A percentile compares a stretch with the other conserved stretches of the same genome.
Conservation (phyloP, 2,888 invertebrate genomes). For the Lasioglossum marginatum region DNA sequence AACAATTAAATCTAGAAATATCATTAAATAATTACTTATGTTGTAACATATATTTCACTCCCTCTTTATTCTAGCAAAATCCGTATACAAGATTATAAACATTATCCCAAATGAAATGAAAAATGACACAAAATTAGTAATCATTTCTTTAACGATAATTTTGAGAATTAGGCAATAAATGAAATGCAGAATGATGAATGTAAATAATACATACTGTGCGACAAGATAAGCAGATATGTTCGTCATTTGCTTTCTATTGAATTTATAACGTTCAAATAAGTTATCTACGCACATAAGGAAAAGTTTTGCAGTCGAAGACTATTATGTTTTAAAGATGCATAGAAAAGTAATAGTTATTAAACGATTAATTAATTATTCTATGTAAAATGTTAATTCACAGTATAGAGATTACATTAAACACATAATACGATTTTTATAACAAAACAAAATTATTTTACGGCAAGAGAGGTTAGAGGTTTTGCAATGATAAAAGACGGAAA, state of each 20-base stretch:
- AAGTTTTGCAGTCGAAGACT: background rate
- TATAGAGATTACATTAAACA: background rate
- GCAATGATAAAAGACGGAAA: slow-evolving; percentile 56
- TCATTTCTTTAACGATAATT: background rate
- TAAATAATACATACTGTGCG: background rate
- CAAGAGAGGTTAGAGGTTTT: slow-evolving; percentile 49
- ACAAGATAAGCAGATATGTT: background rate
- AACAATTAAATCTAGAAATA: slow-evolving; percentile 9
- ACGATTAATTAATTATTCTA: background rate
- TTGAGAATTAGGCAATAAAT: background rate
- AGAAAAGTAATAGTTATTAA: background rate
- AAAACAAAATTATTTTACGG: background rate
- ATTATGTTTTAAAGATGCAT: background rate
- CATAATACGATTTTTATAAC: background rate
- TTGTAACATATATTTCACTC: background rate
- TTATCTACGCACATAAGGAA: background rate
- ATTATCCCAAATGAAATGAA: background rate
- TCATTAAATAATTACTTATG: background rate
- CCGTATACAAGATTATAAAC: background rate
- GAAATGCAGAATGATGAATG: background rate
- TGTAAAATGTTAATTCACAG: background rate
- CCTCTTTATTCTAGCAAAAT: background rate
- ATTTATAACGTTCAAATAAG: background rate
- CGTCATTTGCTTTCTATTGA: background rate
- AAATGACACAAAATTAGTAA: background rate